Evolutionary conservation across 2,797 vertebrate genomes (phyloP).

Genomic region (Apodemus agrarius): DNA sequence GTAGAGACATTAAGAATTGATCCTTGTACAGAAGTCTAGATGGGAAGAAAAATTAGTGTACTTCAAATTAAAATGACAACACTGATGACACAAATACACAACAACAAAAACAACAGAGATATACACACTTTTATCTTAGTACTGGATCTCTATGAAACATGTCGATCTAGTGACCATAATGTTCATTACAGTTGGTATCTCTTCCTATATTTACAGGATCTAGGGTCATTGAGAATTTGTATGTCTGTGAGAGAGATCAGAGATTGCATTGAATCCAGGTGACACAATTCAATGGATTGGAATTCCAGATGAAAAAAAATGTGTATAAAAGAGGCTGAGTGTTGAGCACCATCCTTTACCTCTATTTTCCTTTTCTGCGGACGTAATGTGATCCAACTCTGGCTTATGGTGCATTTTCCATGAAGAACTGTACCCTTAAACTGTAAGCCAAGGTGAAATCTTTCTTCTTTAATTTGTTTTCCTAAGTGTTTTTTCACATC

Average conservation of each 20-base stretch:
- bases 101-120: background rate
- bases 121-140: slow-evolving; percentile 23
- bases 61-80: background rate
- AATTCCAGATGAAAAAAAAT: background rate
- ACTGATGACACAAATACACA: background rate
- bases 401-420: background rate
- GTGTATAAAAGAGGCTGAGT: background rate
- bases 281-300: background rate
- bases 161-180: background rate
- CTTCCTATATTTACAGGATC: background rate
- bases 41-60: background rate
- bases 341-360: rapidly evolving
- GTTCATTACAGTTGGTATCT: background rate
- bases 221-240: background rate
- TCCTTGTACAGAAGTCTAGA: background rate
- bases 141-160: background rate
- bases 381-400: too few species aligned
- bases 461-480: too few species aligned
- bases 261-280: background rate
- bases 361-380: background rate
- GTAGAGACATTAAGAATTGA: background rate
- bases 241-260: background rate
- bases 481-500: background rate
- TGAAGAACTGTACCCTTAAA: background rate
- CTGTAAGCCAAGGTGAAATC: background rate